These are phyloP conservation scores for Sitophilus oryzae DNA, from an alignment of 1,140 invertebrate genomes.

Conservation along the genomic window DNA sequence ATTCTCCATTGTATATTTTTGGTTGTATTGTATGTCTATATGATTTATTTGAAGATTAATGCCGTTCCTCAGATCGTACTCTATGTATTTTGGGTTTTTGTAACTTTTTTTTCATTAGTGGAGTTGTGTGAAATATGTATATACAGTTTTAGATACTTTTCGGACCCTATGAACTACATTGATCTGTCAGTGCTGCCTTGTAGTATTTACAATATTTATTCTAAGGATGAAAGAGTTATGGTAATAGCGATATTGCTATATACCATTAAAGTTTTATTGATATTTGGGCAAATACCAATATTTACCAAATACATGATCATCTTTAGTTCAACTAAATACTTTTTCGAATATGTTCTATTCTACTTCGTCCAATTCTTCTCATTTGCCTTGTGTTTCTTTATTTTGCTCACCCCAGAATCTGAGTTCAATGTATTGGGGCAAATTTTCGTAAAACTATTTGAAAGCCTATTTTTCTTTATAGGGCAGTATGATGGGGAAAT, in stretches of 20 bases:
- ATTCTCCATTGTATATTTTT: conserved; percentile 21
- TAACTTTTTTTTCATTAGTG: conserved; percentile 13
- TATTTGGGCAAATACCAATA: conserved; percentile 25
- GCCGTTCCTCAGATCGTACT: not conserved
- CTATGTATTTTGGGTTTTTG: conserved; percentile 4
- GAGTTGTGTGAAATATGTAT: conserved; percentile 22
- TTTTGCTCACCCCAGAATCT: conserved; percentile 18
- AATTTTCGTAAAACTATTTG: conserved; percentile 25
- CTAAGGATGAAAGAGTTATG: conserved; percentile 8
- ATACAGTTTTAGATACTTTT: conserved; percentile 14
- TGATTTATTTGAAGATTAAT: conserved; percentile 16
- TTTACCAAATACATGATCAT: conserved; percentile 32
- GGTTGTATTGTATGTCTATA: conserved; percentile 17
- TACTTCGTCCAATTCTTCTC: conserved; percentile 31
- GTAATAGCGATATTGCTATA: conserved; percentile 22
- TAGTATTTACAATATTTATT: conserved; percentile 11
- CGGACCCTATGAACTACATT: conserved; percentile 19
- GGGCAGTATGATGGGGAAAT: conserved; percentile 26
- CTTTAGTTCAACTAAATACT: conserved; percentile 27
- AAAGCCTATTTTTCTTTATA: conserved; percentile 26
- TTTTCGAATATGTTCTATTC: conserved; percentile 27
- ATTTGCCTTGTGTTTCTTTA: conserved; percentile 31
- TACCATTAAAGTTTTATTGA: conserved; percentile 20
- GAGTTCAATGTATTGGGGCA: not conserved
- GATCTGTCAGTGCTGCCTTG: conserved; percentile 18